Conservation (phyloP, 1,140 invertebrate genomes). For the Pantala flavescens region DNA sequence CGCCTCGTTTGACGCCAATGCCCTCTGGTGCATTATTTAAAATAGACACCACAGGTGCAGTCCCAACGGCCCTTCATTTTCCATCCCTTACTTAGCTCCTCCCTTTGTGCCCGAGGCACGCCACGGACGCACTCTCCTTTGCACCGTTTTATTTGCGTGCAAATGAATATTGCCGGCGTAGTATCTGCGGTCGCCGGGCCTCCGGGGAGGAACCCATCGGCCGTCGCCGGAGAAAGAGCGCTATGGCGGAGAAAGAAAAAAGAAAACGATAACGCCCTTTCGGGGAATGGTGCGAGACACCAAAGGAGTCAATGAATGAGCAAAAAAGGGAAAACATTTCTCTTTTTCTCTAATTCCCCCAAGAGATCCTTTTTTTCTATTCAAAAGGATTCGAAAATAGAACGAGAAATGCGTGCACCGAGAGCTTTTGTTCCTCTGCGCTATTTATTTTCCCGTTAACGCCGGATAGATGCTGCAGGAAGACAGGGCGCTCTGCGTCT, state of each 20-base stretch:
- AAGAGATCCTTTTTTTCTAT: too few species aligned
- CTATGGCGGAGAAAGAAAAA: background rate
- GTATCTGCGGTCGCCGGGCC: background rate
- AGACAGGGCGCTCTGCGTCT: too few species aligned
- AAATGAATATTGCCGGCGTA: background rate
- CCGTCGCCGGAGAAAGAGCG: background rate
- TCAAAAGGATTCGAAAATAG: too few species aligned
- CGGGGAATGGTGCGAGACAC: background rate
- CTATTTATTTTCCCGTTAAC: too few species aligned
- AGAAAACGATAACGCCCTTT: background rate
- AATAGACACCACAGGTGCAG: too few species aligned
- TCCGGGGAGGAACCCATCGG: background rate
- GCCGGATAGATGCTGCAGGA: too few species aligned
- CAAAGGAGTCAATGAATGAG: background rate
- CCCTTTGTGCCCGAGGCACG: background rate
- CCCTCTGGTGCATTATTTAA: too few species aligned
- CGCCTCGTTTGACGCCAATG: too few species aligned
- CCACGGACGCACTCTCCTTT: background rate
- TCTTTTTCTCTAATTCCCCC: background rate
- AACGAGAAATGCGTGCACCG: too few species aligned
- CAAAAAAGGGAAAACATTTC: background rate
- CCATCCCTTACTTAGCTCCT: background rate
- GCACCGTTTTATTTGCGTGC: conserved; percentile 3
- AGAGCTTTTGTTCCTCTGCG: too few species aligned
- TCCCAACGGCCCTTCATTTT: background rate